phyloP scores from a whole-genome alignment of 2,888 invertebrate species.

The Crepidodera aurea region DNA sequence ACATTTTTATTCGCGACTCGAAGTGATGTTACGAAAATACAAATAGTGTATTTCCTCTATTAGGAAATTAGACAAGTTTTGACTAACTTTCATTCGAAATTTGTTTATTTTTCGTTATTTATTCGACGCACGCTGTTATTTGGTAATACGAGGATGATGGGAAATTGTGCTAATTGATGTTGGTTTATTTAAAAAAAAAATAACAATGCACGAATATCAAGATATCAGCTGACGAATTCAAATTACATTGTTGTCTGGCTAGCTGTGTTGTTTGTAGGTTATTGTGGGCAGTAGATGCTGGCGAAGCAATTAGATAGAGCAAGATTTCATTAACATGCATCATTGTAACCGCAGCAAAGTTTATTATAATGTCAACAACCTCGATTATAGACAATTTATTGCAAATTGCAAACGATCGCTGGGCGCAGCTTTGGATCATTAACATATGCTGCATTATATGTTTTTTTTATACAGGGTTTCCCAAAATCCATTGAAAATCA shows the following conservation, averaged over 20 bases:
- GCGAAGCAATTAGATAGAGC: constrained; percentile 19
- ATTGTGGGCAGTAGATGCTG: constrained; percentile 12
- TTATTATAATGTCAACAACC: constrained; percentile 34
- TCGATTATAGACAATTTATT: constrained; percentile 29
- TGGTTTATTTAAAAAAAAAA: too few species aligned
- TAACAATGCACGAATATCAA: background rate
- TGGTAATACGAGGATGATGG: too few species aligned
- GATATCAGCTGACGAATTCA: constrained; percentile 12
- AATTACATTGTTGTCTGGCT: constrained; percentile 9
- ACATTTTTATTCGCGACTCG: too few species aligned
- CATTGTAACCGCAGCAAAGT: constrained; percentile 9
- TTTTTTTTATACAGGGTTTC: background rate
- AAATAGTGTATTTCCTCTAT: too few species aligned
- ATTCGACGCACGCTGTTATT: too few species aligned
- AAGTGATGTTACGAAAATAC: too few species aligned
- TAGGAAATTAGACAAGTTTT: too few species aligned
- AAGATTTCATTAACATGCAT: constrained; percentile 20
- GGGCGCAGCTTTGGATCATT: constrained; percentile 25
- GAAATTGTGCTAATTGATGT: too few species aligned
- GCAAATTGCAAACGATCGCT: constrained; percentile 27
- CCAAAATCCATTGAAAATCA: background rate
- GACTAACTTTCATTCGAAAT: too few species aligned
- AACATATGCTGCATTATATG: constrained; percentile 7
- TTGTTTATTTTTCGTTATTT: too few species aligned
- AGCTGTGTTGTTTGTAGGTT: constrained; percentile 10